These are phyloP conservation scores for Octopus sinensis DNA, from an alignment of 1,140 invertebrate species.

Conservation along the genomic window DNA sequence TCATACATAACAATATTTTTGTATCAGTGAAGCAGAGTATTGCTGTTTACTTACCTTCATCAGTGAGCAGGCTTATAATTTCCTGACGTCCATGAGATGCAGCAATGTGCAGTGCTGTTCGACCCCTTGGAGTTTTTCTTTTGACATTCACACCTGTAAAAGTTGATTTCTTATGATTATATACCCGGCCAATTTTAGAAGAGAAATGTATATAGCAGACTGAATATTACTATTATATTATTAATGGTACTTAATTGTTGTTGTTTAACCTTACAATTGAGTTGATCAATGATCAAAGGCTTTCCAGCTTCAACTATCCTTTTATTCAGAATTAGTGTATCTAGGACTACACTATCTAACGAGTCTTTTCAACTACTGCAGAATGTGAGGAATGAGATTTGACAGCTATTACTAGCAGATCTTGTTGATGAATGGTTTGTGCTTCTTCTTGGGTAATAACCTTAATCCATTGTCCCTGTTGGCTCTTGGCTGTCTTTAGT, in stretches of 20 bases:
- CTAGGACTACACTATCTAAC: slow-evolving; percentile 3
- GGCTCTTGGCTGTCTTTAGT: too few relatives aligned
- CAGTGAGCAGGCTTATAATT: not conserved
- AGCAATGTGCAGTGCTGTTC: not conserved
- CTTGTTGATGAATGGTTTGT: too few relatives aligned
- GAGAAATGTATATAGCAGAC: not conserved
- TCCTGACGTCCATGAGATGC: not conserved
- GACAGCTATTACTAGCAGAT: too few relatives aligned
- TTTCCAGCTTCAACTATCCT: slow-evolving; percentile 43
- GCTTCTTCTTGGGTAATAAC: too few relatives aligned
- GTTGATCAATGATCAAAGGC: not conserved
- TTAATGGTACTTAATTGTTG: slow-evolving; percentile 8
- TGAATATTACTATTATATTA: slow-evolving; percentile 9
- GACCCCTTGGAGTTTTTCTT: not conserved
- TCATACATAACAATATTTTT: too few relatives aligned
- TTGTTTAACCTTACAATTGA: slow-evolving; percentile 16
- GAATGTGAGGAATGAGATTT: too few relatives aligned
- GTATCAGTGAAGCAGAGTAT: too few relatives aligned
- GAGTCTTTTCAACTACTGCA: too few relatives aligned
- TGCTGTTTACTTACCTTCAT: not conserved
- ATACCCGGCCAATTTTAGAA: not conserved
- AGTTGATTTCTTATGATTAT: not conserved
- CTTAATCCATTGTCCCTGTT: too few relatives aligned
- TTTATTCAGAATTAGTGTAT: slow-evolving; percentile 48
- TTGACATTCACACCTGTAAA: not conserved